A percentile compares a stretch with the other conserved stretches of the same genome.
Evolutionary conservation across 1,140 invertebrate species (phyloP).

Genomic region (Zaprionus africanus): DNA sequence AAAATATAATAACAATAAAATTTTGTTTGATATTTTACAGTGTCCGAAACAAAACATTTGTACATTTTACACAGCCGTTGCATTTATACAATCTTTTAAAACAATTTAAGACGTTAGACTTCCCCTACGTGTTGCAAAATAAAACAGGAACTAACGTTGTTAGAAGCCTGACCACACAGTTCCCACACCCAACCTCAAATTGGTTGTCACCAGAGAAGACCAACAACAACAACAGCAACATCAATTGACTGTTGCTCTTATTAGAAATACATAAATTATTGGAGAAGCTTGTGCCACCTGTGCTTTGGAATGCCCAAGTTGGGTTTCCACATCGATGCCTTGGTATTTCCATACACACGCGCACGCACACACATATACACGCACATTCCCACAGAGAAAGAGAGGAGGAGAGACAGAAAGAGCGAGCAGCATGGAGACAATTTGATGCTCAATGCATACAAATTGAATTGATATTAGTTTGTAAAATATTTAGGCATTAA

Average conservation of each 20-base stretch:
- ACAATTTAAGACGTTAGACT: background rate
- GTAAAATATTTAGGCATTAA: slow-evolving; percentile 70
- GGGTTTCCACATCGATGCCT: slow-evolving; percentile 39
- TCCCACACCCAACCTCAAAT: slow-evolving; percentile 18
- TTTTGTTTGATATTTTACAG: too few relatives aligned
- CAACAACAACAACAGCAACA: slow-evolving; percentile 9
- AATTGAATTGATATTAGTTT: slow-evolving; percentile 78
- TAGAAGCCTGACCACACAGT: background rate
- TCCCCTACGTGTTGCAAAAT: background rate
- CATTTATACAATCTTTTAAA: background rate
- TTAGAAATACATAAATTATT: slow-evolving; percentile 70
- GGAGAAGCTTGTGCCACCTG: slow-evolving; percentile 48
- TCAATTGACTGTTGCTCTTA: slow-evolving; percentile 57
- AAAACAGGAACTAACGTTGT: background rate
- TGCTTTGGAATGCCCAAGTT: slow-evolving; percentile 36
- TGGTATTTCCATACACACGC: slow-evolving; percentile 22
- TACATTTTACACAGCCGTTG: background rate
- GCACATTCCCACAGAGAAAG: slow-evolving; percentile 1
- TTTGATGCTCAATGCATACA: slow-evolving; percentile 66
- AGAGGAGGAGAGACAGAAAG: background rate
- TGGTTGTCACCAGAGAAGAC: slow-evolving; percentile 27
- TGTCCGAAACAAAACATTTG: background rate
- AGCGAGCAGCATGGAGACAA: slow-evolving; percentile 14
- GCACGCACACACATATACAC: slow-evolving; percentile 16
- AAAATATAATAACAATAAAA: too few relatives aligned